These are phyloP conservation scores for Calephelis nemesis DNA, from an alignment of 1,140 invertebrate species.

Conservation along the genomic window DNA sequence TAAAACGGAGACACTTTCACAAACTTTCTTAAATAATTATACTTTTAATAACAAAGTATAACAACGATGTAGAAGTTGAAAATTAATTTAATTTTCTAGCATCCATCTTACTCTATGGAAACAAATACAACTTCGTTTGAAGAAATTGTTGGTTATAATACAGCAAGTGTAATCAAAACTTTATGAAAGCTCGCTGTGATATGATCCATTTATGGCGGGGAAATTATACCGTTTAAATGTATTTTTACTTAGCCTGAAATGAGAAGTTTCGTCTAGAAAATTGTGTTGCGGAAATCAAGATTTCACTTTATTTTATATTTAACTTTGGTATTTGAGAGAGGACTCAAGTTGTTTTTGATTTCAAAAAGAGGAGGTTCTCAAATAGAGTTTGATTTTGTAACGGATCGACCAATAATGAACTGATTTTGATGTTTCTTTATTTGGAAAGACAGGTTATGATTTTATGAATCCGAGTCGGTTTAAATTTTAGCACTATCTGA, in stretches of 20 bases:
- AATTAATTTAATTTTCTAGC: constrained; percentile 16
- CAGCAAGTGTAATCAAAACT: constrained; percentile 6
- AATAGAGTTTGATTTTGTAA: no score
- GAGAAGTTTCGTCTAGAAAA: neutral
- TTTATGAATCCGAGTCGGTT: no score
- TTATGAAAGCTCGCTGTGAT: constrained; percentile 9
- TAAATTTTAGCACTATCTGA: no score
- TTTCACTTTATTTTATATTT: neutral
- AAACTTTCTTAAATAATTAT: constrained; percentile 4
- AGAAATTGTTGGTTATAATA: constrained; percentile 11
- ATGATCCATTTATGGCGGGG: constrained; percentile 6
- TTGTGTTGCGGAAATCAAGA: neutral
- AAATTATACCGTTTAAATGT: constrained; percentile 1
- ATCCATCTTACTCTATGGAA: constrained; percentile 14
- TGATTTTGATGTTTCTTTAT: no score
- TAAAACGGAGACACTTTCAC: neutral
- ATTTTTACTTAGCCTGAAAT: constrained; percentile 3
- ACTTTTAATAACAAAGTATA: constrained; percentile 4
- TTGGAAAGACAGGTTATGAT: no score
- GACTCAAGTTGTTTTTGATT: no score
- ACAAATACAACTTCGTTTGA: constrained; percentile 16
- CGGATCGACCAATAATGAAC: no score
- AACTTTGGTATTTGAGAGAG: neutral
- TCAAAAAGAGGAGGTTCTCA: no score
- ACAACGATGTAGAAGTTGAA: constrained; percentile 7